Conservation (phyloP, 1,140 invertebrate genomes). For the Sycophaga agraensis region DNA sequence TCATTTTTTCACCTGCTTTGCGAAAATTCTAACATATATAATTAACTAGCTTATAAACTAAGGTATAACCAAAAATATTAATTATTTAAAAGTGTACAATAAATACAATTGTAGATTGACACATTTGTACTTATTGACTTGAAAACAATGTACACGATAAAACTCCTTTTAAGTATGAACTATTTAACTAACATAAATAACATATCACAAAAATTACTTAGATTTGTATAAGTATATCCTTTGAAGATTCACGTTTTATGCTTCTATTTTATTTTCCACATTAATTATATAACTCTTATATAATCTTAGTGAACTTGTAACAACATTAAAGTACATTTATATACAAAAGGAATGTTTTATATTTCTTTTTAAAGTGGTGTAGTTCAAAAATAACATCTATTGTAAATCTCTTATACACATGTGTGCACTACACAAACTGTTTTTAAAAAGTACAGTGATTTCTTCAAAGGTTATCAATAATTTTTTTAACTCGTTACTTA, state of each 20-base stretch:
- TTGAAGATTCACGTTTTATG: constrained; percentile 1
- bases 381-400: constrained; percentile 6
- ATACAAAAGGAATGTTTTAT: constrained; percentile 8
- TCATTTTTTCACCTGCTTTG: not conserved
- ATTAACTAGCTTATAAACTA: not conserved
- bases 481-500: not conserved
- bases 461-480: not conserved
- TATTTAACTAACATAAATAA: not conserved
- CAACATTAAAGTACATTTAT: constrained; percentile 5
- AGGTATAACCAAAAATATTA: not conserved
- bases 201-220: constrained; percentile 1
- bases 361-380: not conserved
- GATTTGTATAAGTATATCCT: not conserved
- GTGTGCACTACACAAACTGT: not conserved
- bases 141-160: constrained; percentile 2
- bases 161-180: not conserved
- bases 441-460: not conserved
- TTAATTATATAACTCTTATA: not conserved
- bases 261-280: not conserved
- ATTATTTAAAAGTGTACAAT: not conserved
- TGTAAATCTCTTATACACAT: not conserved
- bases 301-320: not conserved
- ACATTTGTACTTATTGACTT: not conserved
- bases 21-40: constrained; percentile 4
- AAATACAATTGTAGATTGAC: not conserved